Evolutionary conservation across 1,140 invertebrate species (phyloP), one percentile per base, ranked within the genome.

Genomic region (Aethina tumida): DNA sequence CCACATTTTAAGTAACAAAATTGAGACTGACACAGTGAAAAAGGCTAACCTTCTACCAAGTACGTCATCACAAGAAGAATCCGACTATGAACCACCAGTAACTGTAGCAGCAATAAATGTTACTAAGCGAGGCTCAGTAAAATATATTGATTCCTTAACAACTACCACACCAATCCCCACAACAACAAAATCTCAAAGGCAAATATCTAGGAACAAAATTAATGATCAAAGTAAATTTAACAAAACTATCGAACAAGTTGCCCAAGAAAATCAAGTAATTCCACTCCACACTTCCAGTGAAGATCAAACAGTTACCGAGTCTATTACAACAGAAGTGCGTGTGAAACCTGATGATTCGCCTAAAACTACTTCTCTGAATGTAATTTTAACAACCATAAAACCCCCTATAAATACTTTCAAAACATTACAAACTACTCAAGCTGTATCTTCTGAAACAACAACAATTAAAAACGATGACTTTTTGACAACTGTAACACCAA

Each of bases 1-100:
- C 13, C 36, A 47, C 25, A 47, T 56, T 29, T 41, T 56, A 17
- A 56, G 35, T 33, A 59, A 59, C 25, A 55, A 56, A 17, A 59
- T 58, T 32, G 55, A 59, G 36, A 51, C 41, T 14, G 57, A 58
- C 32, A 45, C 33, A 13, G 21, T 39, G 3, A 49, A 53, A 26
- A 39, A 52, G 5, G n/a, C n/a, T n/a, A n/a, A n/a, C n/a, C n/a
- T n/a, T n/a, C n/a, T n/a, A n/a, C n/a, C n/a, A n/a, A n/a, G n/a
- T n/a, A n/a, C n/a, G n/a, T n/a, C n/a, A n/a, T n/a, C n/a, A n/a
- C n/a, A n/a, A n/a, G n/a, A n/a, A n/a, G n/a, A n/a, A n/a, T n/a
- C n/a, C n/a, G n/a, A n/a, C n/a, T n/a, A n/a, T n/a, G n/a, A n/a
- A n/a, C n/a, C n/a, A 6, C 22, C 25, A 39, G 8, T 6, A 12